phyloP scores from a whole-genome alignment of 2,797 vertebrate species.

The Galago senegalensis region DNA sequence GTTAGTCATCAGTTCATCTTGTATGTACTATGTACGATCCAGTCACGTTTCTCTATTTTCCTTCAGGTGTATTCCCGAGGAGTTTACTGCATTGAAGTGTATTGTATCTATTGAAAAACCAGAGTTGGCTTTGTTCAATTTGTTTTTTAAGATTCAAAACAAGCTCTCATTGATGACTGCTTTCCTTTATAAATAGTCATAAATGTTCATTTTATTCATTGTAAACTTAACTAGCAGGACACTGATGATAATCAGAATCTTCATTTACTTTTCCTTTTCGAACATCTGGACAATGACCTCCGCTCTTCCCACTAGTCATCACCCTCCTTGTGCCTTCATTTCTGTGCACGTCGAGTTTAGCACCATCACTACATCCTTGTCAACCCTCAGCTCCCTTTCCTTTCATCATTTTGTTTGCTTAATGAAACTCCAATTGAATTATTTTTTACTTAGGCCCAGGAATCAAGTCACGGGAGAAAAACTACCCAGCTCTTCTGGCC shows the following conservation, averaged over 20 bases:
- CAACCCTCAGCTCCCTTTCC: not conserved
- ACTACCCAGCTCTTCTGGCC: not conserved
- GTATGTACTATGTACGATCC: not conserved
- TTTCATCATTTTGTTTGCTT: not conserved
- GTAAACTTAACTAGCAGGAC: not conserved
- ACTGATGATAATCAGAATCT: not conserved
- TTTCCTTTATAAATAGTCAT: not conserved
- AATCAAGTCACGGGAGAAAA: not conserved
- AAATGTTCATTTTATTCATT: not conserved
- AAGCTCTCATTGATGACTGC: not conserved
- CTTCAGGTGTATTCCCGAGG: not conserved
- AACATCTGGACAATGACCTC: not conserved
- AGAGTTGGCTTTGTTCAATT: not conserved
- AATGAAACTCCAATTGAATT: not conserved
- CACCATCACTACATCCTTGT: not conserved
- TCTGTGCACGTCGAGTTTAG: not conserved
- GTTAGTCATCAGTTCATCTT: not conserved
- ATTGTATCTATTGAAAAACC: not conserved
- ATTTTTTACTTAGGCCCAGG: not conserved
- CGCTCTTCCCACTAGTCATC: too few relatives aligned
- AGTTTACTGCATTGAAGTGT: not conserved
- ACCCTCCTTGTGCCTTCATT: not conserved
- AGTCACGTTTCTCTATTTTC: not conserved
- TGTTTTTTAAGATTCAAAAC: conserved; percentile 5
- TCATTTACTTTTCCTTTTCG: not conserved